These are phyloP conservation scores for Paramisgurnus dabryanus DNA, from an alignment of 2,113 vertebrate genomes.

Conservation along the genomic window DNA sequence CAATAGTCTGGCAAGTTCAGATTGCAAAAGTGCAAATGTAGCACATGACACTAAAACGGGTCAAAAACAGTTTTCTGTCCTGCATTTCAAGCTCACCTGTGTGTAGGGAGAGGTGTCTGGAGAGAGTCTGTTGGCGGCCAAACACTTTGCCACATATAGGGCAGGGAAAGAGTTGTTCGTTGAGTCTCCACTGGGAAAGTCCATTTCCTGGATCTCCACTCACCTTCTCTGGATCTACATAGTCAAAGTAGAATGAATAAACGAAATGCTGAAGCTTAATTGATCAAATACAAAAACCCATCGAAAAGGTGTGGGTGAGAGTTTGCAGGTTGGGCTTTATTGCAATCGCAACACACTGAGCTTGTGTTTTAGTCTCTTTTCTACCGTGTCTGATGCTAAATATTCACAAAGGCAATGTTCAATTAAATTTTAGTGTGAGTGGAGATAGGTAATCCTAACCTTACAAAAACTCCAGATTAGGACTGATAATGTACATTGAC, in stretches of 20 bases:
- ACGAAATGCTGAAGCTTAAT: not conserved
- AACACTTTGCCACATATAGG: conserved; percentile 97
- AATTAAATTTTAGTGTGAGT: too few species aligned
- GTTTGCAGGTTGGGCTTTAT: too few species aligned
- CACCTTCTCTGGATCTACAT: conserved; percentile 85
- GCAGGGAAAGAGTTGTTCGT: conserved; percentile 93
- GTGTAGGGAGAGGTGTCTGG: conserved; percentile 94
- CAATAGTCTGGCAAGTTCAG: not conserved
- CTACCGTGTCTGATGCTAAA: too few species aligned
- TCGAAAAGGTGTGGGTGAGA: too few species aligned
- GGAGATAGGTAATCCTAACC: too few species aligned
- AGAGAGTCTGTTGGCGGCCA: conserved; percentile 94
- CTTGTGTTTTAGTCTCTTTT: conserved; percentile 4
- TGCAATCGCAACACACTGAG: too few species aligned
- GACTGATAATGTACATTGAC: too few species aligned
- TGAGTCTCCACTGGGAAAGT: conserved; percentile 88
- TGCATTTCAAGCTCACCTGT: conserved; percentile 80
- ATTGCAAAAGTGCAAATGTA: not conserved
- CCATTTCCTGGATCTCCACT: conserved; percentile 86
- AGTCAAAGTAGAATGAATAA: not conserved
- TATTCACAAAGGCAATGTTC: too few species aligned
- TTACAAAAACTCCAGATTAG: too few species aligned
- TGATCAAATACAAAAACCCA: not conserved
- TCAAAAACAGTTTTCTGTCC: not conserved
- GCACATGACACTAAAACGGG: not conserved